Evolutionary conservation across 1,140 invertebrate species (phyloP), one percentile per base, ranked within the genome.

Genomic region (Apolygus lucorum): DNA sequence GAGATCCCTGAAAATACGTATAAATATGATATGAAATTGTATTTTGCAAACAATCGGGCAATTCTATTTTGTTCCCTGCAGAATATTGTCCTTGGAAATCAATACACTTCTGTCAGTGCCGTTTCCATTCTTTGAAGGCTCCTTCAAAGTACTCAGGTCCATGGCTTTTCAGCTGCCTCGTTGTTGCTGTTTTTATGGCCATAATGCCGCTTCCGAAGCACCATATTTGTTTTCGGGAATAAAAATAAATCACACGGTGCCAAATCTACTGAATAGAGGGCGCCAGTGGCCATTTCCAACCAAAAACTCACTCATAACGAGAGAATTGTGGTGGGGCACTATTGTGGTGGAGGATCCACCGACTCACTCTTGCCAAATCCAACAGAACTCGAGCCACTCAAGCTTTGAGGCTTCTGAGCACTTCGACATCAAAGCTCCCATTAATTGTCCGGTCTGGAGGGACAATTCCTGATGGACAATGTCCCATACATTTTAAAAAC

Each of bases 21-120:
- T n/a, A n/a, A n/a, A n/a, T n/a, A n/a, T n/a, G n/a, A n/a, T n/a
- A n/a, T n/a, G n/a, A 52, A 49, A 49, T 28, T 67, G 29, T 52
- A 67, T 67, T 67, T 67, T 67, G 22, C 29, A 67, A 54, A n/a
- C 25, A 42, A 42, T 67, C n/a, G 29, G 54, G 26, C 25, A 71
- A 63, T 73, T 69, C 68, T 24, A 71, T 70, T 28, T 71, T 62
- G 63, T 70, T 69, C 13, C 69, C 71, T 71, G 71, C 65, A 71
- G 71, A 72, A 29, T 73, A 74, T 49, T 72, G 67, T 67, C 66
- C 67, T 49, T 52, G 66, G 2, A 63, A 66, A 63, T 63, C 28
- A 71, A 74, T 70, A 26, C 70, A 74, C 54, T 70, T 71, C 26
- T 73, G 34, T 71, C 71, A 73, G 54, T 67, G 63, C 22, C 70